Evolutionary conservation across 2,888 invertebrate genomes (phyloP).

Genomic region (Abscondita cerata): DNA sequence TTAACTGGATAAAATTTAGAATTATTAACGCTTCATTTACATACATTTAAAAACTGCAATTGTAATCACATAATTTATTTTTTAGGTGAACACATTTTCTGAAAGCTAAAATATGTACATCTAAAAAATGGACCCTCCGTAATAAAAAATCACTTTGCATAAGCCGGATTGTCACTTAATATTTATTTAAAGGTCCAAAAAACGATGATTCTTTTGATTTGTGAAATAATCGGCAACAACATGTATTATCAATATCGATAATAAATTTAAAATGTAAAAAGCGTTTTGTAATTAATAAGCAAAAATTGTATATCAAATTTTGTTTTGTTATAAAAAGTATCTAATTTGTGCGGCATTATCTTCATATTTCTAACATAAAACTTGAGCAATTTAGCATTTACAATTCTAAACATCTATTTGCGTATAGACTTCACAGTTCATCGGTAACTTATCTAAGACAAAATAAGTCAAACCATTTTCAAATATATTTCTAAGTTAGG

Average conservation of each 20-base stretch:
- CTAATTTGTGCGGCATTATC: constrained; percentile 5
- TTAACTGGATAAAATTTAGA: constrained; percentile 37
- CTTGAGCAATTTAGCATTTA: constrained; percentile 9
- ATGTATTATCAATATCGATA: not conserved
- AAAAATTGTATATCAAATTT: no score
- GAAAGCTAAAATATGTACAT: constrained; percentile 41
- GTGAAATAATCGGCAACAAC: not conserved
- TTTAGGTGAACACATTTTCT: constrained; percentile 45
- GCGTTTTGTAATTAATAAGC: not conserved
- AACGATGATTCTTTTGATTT: not conserved
- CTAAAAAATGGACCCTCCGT: constrained; percentile 47
- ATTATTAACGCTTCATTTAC: constrained; percentile 31
- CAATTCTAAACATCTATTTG: constrained; percentile 1
- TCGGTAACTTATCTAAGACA: no score
- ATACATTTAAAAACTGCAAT: constrained; percentile 28
- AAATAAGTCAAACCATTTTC: no score
- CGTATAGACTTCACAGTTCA: no score
- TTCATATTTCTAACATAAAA: not conserved
- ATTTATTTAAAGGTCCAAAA: constrained; percentile 24
- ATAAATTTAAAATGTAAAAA: not conserved
- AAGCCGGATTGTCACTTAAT: constrained; percentile 25
- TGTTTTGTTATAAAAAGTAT: constrained; percentile 3
- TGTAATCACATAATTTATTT: constrained; percentile 32
- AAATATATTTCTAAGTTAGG: no score
- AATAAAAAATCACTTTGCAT: constrained; percentile 23